Percentiles rank a stretch among this genome's conserved stretches.
These are phyloP conservation scores for Remorina albescens DNA, from an alignment of 2,797 vertebrate species.

Conservation along the genomic window DNA sequence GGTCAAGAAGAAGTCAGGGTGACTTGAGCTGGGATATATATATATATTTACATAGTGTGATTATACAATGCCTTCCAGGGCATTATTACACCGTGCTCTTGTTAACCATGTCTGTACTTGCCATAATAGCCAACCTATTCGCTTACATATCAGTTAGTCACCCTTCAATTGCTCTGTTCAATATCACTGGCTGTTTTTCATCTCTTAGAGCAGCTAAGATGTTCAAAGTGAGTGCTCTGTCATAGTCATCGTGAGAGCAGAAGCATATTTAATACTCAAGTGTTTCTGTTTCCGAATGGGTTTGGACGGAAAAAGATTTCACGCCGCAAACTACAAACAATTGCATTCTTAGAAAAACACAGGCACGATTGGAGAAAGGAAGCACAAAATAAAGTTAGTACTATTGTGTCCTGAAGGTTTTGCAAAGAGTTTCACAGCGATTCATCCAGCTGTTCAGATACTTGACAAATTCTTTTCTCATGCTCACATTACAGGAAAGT, in stretches of 20 bases:
- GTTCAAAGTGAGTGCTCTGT: too few relatives aligned
- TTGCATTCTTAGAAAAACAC: too few relatives aligned
- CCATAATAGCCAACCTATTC: not conserved
- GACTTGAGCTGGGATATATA: conserved; percentile 26
- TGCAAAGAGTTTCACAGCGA: not conserved
- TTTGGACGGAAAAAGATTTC: not conserved
- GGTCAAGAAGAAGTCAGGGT: conserved; percentile 60
- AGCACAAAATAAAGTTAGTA: not conserved
- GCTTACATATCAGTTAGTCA: not conserved
- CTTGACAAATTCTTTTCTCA: not conserved
- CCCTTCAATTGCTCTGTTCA: not conserved
- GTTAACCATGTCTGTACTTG: not conserved
- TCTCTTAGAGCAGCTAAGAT: not conserved
- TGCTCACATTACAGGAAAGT: not conserved
- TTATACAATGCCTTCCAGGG: not conserved
- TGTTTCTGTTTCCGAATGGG: too few relatives aligned
- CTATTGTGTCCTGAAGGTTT: not conserved
- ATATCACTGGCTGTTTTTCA: not conserved
- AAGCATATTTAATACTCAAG: not conserved
- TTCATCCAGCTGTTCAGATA: not conserved
- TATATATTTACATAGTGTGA: not conserved
- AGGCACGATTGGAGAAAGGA: not conserved
- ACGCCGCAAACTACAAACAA: too few relatives aligned
- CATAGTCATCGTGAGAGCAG: not conserved
- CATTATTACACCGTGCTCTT: not conserved